These are phyloP conservation scores for Archips crataeganus DNA, from an alignment of 2,888 invertebrate species.

Conservation along the genomic window DNA sequence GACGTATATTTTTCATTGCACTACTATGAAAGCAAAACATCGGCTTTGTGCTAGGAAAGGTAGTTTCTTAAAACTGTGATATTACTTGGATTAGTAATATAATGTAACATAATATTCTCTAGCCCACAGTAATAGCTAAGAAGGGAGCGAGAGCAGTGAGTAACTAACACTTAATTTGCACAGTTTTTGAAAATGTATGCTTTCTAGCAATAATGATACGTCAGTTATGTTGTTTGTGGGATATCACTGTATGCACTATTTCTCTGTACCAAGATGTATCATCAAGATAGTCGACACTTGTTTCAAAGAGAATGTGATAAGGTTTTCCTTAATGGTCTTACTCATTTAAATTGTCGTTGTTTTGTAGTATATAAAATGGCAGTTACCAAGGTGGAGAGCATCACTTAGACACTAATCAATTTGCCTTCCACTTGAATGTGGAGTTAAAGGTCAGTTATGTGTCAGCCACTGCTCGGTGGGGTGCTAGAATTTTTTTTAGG, in stretches of 20 bases:
- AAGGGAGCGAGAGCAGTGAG: conserved; percentile 80
- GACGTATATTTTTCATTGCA: conserved; percentile 22
- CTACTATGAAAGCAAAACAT: neutral
- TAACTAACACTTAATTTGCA: conserved; percentile 57
- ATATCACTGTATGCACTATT: conserved; percentile 45
- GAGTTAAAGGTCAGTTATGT: conserved; percentile 78
- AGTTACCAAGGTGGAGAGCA: conserved; percentile 82
- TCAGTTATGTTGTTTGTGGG: conserved; percentile 37
- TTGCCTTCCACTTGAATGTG: conserved; percentile 74
- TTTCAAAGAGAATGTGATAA: conserved; percentile 10
- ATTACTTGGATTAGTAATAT: conserved; percentile 14
- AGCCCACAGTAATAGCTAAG: conserved; percentile 74
- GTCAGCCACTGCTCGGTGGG: conserved; percentile 49
- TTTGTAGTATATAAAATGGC: conserved; percentile 84
- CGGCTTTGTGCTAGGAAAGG: neutral
- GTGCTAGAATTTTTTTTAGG: conserved; percentile 33
- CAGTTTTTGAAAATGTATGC: conserved; percentile 52
- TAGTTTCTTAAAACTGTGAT: neutral
- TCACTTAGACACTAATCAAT: conserved; percentile 73
- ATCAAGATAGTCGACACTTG: conserved; percentile 14
- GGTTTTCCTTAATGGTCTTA: conserved; percentile 6
- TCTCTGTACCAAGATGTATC: conserved; percentile 27
- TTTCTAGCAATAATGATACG: conserved; percentile 40
- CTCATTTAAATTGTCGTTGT: conserved; percentile 55
- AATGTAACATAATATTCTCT: conserved; percentile 68